phyloP scores from a whole-genome alignment of 2,888 invertebrate species.

The Pogonocherus hispidulus region DNA sequence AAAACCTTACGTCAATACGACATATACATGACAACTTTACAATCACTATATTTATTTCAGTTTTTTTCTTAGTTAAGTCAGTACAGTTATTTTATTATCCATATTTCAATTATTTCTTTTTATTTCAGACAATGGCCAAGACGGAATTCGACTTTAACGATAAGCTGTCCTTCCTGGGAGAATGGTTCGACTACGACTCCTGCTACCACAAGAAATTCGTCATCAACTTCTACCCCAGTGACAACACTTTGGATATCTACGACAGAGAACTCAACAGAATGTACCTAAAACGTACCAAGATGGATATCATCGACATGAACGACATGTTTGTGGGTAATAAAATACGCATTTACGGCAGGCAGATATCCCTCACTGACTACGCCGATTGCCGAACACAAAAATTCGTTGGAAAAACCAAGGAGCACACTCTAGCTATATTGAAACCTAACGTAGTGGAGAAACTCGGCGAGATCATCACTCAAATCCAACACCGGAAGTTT shows the following conservation, averaged over 20 bases:
- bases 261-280: slow-evolving; percentile 62
- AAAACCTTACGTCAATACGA: no score
- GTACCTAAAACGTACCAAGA: slow-evolving; percentile 76
- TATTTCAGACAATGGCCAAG: slow-evolving; percentile 50
- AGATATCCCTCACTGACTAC: slow-evolving; percentile 81
- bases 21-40: no score
- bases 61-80: no score
- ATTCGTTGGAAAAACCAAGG: slow-evolving; percentile 74
- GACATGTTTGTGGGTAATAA: slow-evolving; percentile 81
- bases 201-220: slow-evolving; percentile 81
- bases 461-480: slow-evolving; percentile 81
- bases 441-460: slow-evolving; percentile 80
- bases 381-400: slow-evolving; percentile 79
- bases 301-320: slow-evolving; percentile 75
- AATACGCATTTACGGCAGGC: slow-evolving; percentile 78
- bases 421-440: slow-evolving; percentile 83
- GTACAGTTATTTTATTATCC: neutral
- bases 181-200: slow-evolving; percentile 90
- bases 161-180: slow-evolving; percentile 78
- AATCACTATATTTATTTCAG: no score
- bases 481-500: slow-evolving; percentile 75
- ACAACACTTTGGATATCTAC: slow-evolving; percentile 83
- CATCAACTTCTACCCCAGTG: slow-evolving; percentile 82
- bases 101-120: slow-evolving; percentile 26
- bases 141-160: slow-evolving; percentile 71